Evolutionary conservation across 2,797 vertebrate genomes (phyloP), one percentile per base, ranked within the genome.

Genomic region (Gadopsis bispinosus): DNA sequence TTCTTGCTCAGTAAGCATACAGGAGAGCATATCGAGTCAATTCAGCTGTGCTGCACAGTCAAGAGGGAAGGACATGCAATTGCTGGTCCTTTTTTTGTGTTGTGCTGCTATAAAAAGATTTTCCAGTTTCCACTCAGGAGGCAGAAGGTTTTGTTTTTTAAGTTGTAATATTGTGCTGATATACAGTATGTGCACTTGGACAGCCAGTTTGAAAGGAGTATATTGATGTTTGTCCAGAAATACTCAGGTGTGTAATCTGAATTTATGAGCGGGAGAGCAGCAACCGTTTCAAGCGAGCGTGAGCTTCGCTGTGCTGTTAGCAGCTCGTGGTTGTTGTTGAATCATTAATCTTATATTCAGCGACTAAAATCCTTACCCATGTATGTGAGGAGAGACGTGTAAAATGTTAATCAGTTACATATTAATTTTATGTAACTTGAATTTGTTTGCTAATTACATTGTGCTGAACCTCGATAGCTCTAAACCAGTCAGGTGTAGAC

Each of bases 1-100:
- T 93, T 70, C 91, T 92, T 91, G 91, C 91, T 88, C 91, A 77
- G 90, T 90, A 92, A 91, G 86, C 90, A 77, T 83, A 85, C 83
- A 92, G 86, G 77, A 88, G 83, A 88, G 83, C 77, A 75, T 85
- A 91, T 89, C 83, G 70, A 89, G 92, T 93, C 89, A 78, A 89
- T 94, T 92, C 82, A 84, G 85, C 86, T 55, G 75, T 51, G 45
- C 73, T 79, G 83, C 82, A 71, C 89, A 77, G 72, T 90, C 72
- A 86, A 87, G 84, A 89, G 73, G 70, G 84, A 86, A 87, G 66
- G 88, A 85, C 82, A 75, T 62, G 76, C 79, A 69, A 75, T 85
- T 83, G 69, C n/a, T 2, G 66, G 39, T 81, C 66, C 68, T 83
- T 76, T 81, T 75, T 77, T 47, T 45, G 55, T 69, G 13, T 81